Percentiles rank a stretch among this genome's conserved stretches.
These are phyloP conservation scores for Hydrolagus affinis DNA, from an alignment of 2,113 vertebrate species.

Conservation along the genomic window DNA sequence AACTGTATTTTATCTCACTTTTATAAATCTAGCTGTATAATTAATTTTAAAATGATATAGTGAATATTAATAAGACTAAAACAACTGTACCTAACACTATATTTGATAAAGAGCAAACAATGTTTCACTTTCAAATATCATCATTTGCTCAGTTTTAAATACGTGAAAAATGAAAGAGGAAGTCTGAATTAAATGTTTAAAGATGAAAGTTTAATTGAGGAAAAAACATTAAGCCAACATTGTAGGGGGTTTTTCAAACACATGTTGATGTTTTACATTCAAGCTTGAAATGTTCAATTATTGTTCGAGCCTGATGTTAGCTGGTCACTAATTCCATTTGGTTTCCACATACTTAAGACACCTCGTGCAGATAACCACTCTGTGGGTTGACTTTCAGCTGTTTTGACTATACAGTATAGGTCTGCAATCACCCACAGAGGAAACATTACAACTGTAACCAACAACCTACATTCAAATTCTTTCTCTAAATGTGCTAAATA, in stretches of 20 bases:
- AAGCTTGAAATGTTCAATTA: background rate
- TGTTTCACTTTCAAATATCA: background rate
- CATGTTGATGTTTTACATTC: background rate
- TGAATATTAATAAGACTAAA: no score
- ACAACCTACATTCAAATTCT: background rate
- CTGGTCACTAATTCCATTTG: background rate
- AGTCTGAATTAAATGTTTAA: background rate
- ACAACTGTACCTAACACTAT: background rate
- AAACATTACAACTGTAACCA: background rate
- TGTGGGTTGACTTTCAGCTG: background rate
- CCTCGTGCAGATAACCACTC: background rate
- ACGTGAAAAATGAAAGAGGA: background rate
- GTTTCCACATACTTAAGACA: background rate
- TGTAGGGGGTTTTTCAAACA: background rate
- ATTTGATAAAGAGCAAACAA: background rate
- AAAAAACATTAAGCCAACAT: background rate
- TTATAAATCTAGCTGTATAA: no score
- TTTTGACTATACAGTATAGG: background rate
- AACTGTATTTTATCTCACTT: no score
- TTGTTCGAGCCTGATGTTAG: background rate
- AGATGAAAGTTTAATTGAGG: background rate
- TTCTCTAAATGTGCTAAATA: background rate
- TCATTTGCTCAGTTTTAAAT: background rate
- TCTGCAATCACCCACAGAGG: slow-evolving; percentile 12
- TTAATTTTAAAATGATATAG: no score